Conservation (phyloP, 2,888 invertebrate species). For the Eupeodes luniger region DNA sequence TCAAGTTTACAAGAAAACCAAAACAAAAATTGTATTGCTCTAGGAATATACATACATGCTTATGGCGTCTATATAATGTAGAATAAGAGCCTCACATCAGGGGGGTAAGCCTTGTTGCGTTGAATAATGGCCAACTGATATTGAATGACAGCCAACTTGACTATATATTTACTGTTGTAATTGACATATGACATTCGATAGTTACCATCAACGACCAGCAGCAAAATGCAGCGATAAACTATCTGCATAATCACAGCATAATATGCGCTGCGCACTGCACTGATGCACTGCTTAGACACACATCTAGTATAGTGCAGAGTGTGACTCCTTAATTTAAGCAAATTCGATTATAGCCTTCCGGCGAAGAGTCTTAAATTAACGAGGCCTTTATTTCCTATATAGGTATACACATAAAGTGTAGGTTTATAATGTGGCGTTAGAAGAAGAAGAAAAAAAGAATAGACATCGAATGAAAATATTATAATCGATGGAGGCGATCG, state of each 20-base stretch:
- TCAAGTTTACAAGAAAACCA: conserved; percentile 16
- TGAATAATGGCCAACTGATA: conserved; percentile 73
- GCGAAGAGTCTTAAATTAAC: conserved; percentile 58
- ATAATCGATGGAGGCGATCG: conserved; percentile 55
- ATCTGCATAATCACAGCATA: conserved; percentile 56
- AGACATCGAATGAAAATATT: conserved; percentile 2
- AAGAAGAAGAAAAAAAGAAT: conserved; percentile 37
- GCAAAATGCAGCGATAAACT: conserved; percentile 60
- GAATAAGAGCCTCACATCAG: conserved; percentile 27
- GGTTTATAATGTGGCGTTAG: conserved; percentile 50
- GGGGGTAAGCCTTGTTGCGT: conserved; percentile 72
- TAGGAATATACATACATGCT: conserved; percentile 51
- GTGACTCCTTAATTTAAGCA: conserved; percentile 72
- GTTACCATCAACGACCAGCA: conserved; percentile 61
- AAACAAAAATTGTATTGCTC: conserved; percentile 31
- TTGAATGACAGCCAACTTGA: conserved; percentile 74
- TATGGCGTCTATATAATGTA: background rate
- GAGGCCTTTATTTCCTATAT: conserved; percentile 1
- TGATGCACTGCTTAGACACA: background rate
- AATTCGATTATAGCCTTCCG: conserved; percentile 64
- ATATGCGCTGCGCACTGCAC: conserved; percentile 30
- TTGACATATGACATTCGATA: conserved; percentile 73
- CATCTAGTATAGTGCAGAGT: background rate
- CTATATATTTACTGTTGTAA: conserved; percentile 76
- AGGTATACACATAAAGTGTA: too few species aligned